Evolutionary conservation across 2,888 invertebrate species (phyloP).

Genomic region (Phragmatobia fuliginosa): DNA sequence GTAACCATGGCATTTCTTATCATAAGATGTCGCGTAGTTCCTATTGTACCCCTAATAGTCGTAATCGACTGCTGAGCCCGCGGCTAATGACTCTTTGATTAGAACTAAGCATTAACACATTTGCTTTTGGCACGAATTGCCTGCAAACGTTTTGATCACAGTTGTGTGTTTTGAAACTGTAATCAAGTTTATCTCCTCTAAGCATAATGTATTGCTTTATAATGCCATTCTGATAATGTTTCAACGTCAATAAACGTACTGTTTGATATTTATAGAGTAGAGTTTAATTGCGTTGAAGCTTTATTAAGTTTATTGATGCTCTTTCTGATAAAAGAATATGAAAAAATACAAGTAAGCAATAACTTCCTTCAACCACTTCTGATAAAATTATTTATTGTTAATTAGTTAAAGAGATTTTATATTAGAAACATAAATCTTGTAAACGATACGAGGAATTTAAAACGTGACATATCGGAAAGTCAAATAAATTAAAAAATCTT

Average conservation of each 20-base stretch:
- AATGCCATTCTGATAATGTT: conserved; percentile 6
- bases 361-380: too few species aligned
- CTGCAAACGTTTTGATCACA: conserved; percentile 40
- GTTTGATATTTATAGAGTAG: neutral
- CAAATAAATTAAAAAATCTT: too few species aligned
- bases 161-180: conserved; percentile 40
- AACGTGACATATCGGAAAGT: neutral
- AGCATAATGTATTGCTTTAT: conserved; percentile 39
- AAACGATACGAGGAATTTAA: neutral
- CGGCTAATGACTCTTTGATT: conserved; percentile 78
- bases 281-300: neutral
- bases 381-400: neutral
- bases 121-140: conserved; percentile 53
- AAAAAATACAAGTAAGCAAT: too few species aligned
- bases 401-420: neutral
- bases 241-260: neutral
- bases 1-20: conserved; percentile 50
- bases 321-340: neutral
- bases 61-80: conserved; percentile 72
- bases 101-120: conserved; percentile 71
- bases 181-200: conserved; percentile 35
- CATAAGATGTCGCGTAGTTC: conserved; percentile 66
- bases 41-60: conserved; percentile 70
- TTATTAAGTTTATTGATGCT: neutral
- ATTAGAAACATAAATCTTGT: neutral